phyloP scores from a whole-genome alignment of 2,113 vertebrate species.

The Sitta europaea region DNA sequence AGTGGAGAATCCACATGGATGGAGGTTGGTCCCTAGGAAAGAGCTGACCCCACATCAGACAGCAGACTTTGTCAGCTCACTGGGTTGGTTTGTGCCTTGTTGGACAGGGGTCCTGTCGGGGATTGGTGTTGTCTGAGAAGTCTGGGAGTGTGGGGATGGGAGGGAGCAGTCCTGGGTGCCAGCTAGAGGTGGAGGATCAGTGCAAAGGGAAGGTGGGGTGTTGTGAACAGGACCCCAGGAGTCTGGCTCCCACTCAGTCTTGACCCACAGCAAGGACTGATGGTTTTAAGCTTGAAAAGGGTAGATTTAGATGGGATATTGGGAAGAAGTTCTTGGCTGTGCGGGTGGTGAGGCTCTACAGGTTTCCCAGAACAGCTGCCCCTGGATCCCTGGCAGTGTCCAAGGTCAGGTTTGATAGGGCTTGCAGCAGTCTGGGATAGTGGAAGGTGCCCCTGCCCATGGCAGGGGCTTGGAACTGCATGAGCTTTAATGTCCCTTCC shows the following conservation, averaged over 20 bases:
- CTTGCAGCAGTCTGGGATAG: fast-evolving
- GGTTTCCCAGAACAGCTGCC: not conserved
- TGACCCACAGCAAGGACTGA: not conserved
- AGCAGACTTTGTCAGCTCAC: not conserved
- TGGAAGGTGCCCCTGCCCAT: not conserved
- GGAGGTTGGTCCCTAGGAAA: not conserved
- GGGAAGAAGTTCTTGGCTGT: not conserved
- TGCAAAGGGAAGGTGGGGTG: not conserved
- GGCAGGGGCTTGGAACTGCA: fast-evolving
- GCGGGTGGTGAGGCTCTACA: not conserved
- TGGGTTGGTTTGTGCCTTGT: not conserved
- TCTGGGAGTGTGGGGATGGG: fast-evolving
- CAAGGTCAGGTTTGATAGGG: fast-evolving
- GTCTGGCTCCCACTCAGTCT: not conserved
- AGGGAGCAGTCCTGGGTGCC: not conserved
- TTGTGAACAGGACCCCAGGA: not conserved
- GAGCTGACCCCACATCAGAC: not conserved
- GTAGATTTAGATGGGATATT: not conserved
- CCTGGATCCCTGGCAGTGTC: not conserved
- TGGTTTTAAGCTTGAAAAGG: not conserved
- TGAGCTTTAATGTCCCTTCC: not conserved
- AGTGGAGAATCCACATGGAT: not conserved
- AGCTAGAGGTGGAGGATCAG: not conserved
- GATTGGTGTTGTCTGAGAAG: fast-evolving
- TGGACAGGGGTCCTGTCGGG: not conserved